Conservation (phyloP, 2,113 vertebrate species). For the Bujurquina vittata region DNA sequence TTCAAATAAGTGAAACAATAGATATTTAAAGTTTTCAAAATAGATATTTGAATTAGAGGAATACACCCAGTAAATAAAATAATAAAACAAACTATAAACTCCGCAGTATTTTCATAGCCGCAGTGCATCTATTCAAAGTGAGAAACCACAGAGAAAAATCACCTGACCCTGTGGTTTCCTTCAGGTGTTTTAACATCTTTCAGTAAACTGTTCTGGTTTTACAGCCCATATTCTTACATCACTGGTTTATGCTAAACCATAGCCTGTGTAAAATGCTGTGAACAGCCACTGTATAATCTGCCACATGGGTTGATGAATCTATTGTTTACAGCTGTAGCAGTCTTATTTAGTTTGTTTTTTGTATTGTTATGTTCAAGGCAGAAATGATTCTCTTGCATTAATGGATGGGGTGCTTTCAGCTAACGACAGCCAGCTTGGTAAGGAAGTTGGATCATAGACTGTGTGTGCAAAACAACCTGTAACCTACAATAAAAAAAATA, state of each 20-base stretch:
- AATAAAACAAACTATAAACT: no score
- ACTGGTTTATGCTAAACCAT: background rate
- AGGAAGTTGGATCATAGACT: background rate
- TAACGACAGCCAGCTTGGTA: background rate
- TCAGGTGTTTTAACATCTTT: background rate
- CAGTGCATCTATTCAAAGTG: no score
- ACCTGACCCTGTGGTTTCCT: background rate
- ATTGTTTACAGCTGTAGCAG: background rate
- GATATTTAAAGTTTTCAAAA: no score
- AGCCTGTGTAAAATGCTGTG: background rate
- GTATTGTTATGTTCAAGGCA: background rate
- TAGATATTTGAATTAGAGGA: no score
- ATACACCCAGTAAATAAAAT: no score
- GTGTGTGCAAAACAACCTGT: no score
- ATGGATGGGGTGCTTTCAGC: background rate
- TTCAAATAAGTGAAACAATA: no score
- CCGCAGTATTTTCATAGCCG: no score
- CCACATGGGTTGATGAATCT: background rate
- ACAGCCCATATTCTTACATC: background rate
- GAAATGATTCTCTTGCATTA: background rate
- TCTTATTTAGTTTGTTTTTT: background rate
- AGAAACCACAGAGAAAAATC: no score
- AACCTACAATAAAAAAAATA: background rate
- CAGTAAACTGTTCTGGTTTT: background rate
- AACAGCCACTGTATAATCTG: background rate